A percentile compares a stretch with the other conserved stretches of the same genome.
These are phyloP conservation scores for Leucozona laternaria DNA, from an alignment of 2,888 invertebrate genomes.

Conservation along the genomic window DNA sequence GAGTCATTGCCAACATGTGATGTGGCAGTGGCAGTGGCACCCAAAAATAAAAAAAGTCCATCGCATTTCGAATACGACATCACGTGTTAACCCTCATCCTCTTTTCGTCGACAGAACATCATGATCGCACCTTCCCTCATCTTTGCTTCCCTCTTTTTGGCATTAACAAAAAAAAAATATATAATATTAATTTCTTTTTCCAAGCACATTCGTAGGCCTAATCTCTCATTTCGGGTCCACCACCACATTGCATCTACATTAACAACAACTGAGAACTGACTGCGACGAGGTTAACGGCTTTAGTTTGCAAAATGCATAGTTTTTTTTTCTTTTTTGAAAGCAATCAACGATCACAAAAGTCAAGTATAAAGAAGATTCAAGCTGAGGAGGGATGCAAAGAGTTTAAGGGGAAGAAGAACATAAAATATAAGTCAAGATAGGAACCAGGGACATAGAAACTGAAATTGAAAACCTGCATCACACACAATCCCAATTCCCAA, in stretches of 20 bases:
- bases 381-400: background rate
- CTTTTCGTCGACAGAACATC: background rate
- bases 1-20: background rate
- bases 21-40: background rate
- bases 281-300: conserved; percentile 71
- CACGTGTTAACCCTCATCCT: background rate
- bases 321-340: conserved; percentile 38
- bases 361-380: conserved; percentile 18
- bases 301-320: conserved; percentile 17
- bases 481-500: conserved; percentile 15
- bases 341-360: conserved; percentile 43
- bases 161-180: background rate
- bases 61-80: background rate
- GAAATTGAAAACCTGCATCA: conserved; percentile 62
- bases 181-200: background rate
- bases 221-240: conserved; percentile 46
- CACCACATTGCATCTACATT: conserved; percentile 13
- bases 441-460: conserved; percentile 67
- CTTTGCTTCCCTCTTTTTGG: background rate
- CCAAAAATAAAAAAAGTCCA: background rate
- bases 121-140: conserved; percentile 12
- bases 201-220: conserved; percentile 66
- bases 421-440: conserved; percentile 75
- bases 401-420: conserved; percentile 19
- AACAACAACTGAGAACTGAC: no score